A percentile compares a stretch with the other conserved stretches of the same genome.
phyloP scores from a whole-genome alignment of 2,797 vertebrate species.

The Spondyliosoma cantharus region DNA sequence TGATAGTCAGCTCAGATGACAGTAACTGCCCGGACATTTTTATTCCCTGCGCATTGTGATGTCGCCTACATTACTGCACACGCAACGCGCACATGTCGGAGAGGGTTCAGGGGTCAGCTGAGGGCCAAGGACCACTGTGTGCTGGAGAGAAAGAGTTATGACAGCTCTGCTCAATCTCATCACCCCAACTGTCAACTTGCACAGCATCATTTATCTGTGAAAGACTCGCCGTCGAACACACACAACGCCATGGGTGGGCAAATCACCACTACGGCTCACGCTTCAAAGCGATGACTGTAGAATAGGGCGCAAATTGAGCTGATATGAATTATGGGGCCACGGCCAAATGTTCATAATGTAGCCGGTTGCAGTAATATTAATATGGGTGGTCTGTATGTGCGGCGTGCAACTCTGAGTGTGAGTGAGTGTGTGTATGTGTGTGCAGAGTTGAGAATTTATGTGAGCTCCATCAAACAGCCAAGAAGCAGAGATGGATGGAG shows the following conservation, averaged over 20 bases:
- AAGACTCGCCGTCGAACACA: constrained; percentile 46
- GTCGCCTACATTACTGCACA: background rate
- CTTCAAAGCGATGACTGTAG: constrained; percentile 39
- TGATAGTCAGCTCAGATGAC: constrained; percentile 13
- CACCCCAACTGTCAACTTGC: constrained; percentile 50
- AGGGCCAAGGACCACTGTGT: constrained; percentile 57
- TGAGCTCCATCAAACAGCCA: constrained; percentile 9
- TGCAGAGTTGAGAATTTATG: constrained; percentile 36
- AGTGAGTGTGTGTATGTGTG: constrained; percentile 2
- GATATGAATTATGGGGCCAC: constrained; percentile 28
- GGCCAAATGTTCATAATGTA: constrained; percentile 25
- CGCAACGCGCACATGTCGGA: background rate
- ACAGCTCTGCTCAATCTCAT: constrained; percentile 65
- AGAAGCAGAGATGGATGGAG: constrained; percentile 7
- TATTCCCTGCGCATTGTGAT: background rate
- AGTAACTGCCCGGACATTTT: background rate
- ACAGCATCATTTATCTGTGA: constrained; percentile 63
- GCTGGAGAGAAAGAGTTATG: constrained; percentile 59
- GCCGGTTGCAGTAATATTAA: constrained; percentile 26
- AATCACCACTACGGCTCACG: constrained; percentile 26
- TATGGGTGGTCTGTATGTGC: background rate
- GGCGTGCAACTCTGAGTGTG: background rate
- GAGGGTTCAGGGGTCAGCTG: constrained; percentile 57
- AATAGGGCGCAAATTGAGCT: constrained; percentile 44
- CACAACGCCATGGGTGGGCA: constrained; percentile 34